These are phyloP conservation scores for Catharus ustulatus DNA, from an alignment of 2,797 vertebrate genomes.

Conservation along the genomic window DNA sequence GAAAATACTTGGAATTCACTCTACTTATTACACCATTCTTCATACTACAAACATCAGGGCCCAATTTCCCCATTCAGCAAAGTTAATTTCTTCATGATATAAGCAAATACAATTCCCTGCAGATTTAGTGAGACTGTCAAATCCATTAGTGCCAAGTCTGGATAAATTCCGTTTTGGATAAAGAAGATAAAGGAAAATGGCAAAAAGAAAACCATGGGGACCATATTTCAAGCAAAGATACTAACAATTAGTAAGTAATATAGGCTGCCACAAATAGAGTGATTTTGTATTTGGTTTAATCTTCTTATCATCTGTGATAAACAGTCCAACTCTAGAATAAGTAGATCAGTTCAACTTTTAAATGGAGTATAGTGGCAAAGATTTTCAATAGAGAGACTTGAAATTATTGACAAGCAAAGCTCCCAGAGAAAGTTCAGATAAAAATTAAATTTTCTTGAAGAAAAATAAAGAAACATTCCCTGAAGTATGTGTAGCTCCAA, in stretches of 20 bases:
- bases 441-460: neutral
- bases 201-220: neutral
- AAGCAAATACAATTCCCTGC: neutral
- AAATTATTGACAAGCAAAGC: neutral
- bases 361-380: neutral
- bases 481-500: neutral
- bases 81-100: neutral
- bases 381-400: neutral
- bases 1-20: neutral
- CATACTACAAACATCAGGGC: neutral
- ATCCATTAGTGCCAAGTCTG: neutral
- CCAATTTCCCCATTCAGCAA: neutral
- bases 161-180: neutral
- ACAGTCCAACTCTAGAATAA: neutral
- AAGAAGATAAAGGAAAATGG: neutral
- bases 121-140: neutral
- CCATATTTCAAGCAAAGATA: neutral
- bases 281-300: neutral
- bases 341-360: neutral
- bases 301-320: neutral
- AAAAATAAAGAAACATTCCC: neutral
- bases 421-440: neutral
- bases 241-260: neutral
- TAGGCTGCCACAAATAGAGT: neutral
- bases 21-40: neutral